phyloP scores from a whole-genome alignment of 2,797 vertebrate genomes.

The Epinephelus malabaricus region DNA sequence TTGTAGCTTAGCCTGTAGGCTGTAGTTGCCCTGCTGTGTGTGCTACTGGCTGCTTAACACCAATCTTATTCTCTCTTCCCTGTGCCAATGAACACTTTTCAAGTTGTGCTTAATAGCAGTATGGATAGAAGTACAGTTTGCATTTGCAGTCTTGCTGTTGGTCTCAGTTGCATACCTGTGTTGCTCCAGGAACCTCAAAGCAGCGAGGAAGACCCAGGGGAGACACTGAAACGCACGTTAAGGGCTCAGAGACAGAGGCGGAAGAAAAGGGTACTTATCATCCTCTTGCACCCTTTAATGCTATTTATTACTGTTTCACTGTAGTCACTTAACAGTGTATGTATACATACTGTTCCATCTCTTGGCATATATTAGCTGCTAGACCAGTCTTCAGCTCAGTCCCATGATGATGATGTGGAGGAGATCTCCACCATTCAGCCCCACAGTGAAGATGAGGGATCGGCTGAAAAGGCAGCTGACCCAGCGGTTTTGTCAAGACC shows the following conservation, averaged over 20 bases:
- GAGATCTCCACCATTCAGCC: constrained; percentile 54
- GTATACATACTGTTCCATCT: constrained; percentile 5
- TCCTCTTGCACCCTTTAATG: not conserved
- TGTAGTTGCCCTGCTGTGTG: constrained; percentile 40
- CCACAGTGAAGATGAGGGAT: constrained; percentile 50
- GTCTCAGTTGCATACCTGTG: constrained; percentile 1
- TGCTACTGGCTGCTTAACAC: constrained; percentile 34
- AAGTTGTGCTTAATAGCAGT: constrained; percentile 3
- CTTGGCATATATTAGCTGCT: constrained; percentile 61
- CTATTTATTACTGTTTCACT: not conserved
- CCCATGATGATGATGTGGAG: constrained; percentile 48
- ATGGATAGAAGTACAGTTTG: constrained; percentile 3
- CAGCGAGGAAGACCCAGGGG: constrained; percentile 77
- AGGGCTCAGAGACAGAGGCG: constrained; percentile 83
- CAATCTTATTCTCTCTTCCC: not conserved
- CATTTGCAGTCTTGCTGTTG: not conserved
- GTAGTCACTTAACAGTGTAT: not conserved
- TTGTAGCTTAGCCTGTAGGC: constrained; percentile 26
- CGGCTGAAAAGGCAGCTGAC: constrained; percentile 31
- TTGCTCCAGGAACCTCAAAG: constrained; percentile 76
- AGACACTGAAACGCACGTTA: constrained; percentile 81
- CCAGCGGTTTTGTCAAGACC: constrained; percentile 48
- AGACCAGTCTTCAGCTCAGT: constrained; percentile 53
- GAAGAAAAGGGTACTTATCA: constrained; percentile 81
- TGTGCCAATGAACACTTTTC: not conserved